Base-by-base conservation (phyloP, 2,888 invertebrate genomes). In the Ceraclea dissimilis region DNA sequence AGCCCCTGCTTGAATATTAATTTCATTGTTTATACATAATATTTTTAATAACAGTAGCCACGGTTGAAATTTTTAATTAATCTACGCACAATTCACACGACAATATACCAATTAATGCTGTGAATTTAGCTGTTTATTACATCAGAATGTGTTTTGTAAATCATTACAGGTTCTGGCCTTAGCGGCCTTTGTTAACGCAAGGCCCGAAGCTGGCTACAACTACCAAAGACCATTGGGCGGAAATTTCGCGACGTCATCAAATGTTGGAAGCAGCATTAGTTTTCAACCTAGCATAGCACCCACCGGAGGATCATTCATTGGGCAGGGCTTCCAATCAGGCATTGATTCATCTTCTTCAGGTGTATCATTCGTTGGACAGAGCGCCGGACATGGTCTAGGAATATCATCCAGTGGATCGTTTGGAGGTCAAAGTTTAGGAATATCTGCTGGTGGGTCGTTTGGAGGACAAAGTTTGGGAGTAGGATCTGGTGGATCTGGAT, bases 121-220 rank as follows among this genome's bases (percentile, higher is more conserved):
- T 26, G 26, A 26, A 26, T 26, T 10, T 26, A 39, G 5, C 39
- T 4, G 13, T 39, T 39, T 39, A 39, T 13, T 39, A 31, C 5
- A 39, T 39, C 13, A 39, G 13, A 16, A n/a, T 16, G 13, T 51
- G 20, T 33, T 21, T 31, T 46, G 39, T 47, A 51, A 39, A 13
- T 4, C 18, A 6, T 58, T 57, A 18, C 49, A 62, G 62, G 51
- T 62, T 19, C 46, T 62, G 16, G 77, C 76, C 71, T 74, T 81
- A 63, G 73, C 79, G 71, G 77, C 79, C 57, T 72, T 79, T 69
- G 78, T 78, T 67, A 76, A 79, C 68, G 80, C 79, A 56, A 74
- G 79, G 60, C 82, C 82, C 68, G 81, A 82, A 70, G 81, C 81
- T 70, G 80, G 79, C 70, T 80, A 78, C 72, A 75, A 70, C 70